Base-by-base conservation (phyloP, 2,888 invertebrate species). In the Aplocera efformata region DNA sequence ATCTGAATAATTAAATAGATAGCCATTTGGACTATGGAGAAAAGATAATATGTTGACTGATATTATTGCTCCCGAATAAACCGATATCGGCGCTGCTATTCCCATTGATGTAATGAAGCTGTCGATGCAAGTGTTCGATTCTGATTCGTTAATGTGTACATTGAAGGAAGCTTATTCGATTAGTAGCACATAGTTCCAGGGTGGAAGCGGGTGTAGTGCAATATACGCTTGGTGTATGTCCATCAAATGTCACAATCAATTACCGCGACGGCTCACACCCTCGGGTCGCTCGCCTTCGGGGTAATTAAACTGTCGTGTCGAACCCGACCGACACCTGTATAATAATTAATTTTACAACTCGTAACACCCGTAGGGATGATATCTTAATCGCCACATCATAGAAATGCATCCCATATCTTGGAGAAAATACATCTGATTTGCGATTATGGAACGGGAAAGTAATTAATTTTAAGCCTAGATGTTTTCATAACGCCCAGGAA, bases 181-280 rank as follows among this genome's bases (percentile, higher is more conserved):
- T 49, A 50, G 51, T 48, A 39, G 43, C 50, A 52, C 17, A 53
- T 50, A 52, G 63, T 77, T 79, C 77, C 80, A 59, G 55, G 25
- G 31, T 17, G 13, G 5, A 17, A 17, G 23, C 27, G 30, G 26
- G 72, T 61, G 79, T 62, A 78, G 67, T 68, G 69, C 72, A 70
- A 70, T 70, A 69, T 66, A 69, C 69, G 68, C 63, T 62, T 66
- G 68, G 67, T 68, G 67, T 61, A 71, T 71, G 83, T 82, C 86
- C 73, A 75, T 84, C 84, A 85, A 70, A 79, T 67, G 85, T 84
- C 85, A 80, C 78, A 79, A 85, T 84, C 82, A 85, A 85, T 85
- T 83, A 85, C 73, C 56, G 61, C 62, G 57, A 62, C 68, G 61
- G 59, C 59, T 45, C 40, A 40, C 45, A 45, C 45, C 45, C 45